Evolutionary conservation across 1,140 invertebrate genomes (phyloP).

Genomic region (Drosophila orena): DNA sequence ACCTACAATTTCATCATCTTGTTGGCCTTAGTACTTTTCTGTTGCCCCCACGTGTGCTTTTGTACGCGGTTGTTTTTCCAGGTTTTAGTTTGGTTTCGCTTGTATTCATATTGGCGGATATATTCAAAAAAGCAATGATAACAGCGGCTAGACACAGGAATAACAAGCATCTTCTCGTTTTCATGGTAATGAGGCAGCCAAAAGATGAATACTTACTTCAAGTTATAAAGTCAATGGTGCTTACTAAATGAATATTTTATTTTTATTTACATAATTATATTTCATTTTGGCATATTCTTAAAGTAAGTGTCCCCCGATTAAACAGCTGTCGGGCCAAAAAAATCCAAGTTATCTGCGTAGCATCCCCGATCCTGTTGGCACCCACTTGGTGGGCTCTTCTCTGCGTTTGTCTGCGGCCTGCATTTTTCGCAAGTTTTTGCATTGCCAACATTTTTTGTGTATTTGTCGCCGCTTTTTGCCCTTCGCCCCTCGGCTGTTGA

Average conservation of each 20-base stretch:
- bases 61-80: not conserved
- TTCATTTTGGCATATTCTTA: not conserved
- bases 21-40: slow-evolving; percentile 18
- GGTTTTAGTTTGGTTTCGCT: slow-evolving; percentile 8
- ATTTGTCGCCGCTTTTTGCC: slow-evolving; percentile 25
- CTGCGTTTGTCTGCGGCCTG: slow-evolving; percentile 74
- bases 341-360: slow-evolving; percentile 50
- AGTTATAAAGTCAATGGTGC: too few relatives aligned
- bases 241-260: too few relatives aligned
- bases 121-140: slow-evolving; percentile 46
- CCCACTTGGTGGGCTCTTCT: slow-evolving; percentile 49
- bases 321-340: slow-evolving; percentile 37
- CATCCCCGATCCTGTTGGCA: slow-evolving; percentile 15
- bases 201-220: too few relatives aligned
- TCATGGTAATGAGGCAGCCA: not conserved
- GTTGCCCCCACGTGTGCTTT: slow-evolving; percentile 26
- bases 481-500: slow-evolving; percentile 2
- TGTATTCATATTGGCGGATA: slow-evolving; percentile 46
- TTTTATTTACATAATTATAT: too few relatives aligned
- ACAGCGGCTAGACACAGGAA: slow-evolving; percentile 53
- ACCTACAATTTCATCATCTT: slow-evolving; percentile 64
- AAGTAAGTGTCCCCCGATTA: slow-evolving; percentile 12
- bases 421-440: slow-evolving; percentile 67
- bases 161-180: slow-evolving; percentile 27
- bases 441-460: slow-evolving; percentile 60